These are phyloP conservation scores for Conopomorpha cramerella DNA, from an alignment of 1,140 invertebrate species.

Conservation along the genomic window DNA sequence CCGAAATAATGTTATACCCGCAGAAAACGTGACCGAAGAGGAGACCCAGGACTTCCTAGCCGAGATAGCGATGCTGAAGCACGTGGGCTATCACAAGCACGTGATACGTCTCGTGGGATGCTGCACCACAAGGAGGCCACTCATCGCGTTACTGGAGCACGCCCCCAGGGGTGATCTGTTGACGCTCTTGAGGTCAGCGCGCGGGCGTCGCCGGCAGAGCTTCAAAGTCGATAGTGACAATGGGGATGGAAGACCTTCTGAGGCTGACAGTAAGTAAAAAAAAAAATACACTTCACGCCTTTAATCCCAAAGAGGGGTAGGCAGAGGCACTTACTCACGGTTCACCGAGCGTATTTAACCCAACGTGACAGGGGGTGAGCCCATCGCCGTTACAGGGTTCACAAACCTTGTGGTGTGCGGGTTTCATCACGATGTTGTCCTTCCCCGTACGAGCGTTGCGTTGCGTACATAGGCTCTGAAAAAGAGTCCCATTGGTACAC, in stretches of 20 bases:
- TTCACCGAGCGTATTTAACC: too few species aligned
- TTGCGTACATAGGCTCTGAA: too few species aligned
- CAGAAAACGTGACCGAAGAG: conserved; percentile 60
- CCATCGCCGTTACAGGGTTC: too few species aligned
- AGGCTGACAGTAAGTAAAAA: conserved; percentile 16
- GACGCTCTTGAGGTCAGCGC: conserved; percentile 51
- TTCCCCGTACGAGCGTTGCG: too few species aligned
- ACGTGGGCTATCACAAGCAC: conserved; percentile 76
- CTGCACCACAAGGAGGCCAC: conserved; percentile 70
- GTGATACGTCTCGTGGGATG: conserved; percentile 80
- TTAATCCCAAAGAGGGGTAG: too few species aligned
- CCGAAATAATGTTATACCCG: too few species aligned
- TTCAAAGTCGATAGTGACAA: conserved; percentile 15
- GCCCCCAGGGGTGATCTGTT: conserved; percentile 79
- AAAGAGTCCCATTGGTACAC: too few species aligned
- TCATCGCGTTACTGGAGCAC: conserved; percentile 79
- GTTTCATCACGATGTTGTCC: too few species aligned
- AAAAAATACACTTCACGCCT: too few species aligned
- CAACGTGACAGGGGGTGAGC: too few species aligned
- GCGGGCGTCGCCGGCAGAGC: conserved; percentile 20
- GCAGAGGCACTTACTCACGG: too few species aligned
- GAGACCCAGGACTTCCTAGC: conserved; percentile 69
- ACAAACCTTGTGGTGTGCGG: too few species aligned
- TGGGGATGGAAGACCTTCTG: conserved; percentile 20
- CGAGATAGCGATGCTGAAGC: conserved; percentile 82